Percentiles rank a stretch among this genome's conserved stretches.
These are phyloP conservation scores for Oreochromis aureus DNA, from an alignment of 2,113 vertebrate species.

Conservation along the genomic window DNA sequence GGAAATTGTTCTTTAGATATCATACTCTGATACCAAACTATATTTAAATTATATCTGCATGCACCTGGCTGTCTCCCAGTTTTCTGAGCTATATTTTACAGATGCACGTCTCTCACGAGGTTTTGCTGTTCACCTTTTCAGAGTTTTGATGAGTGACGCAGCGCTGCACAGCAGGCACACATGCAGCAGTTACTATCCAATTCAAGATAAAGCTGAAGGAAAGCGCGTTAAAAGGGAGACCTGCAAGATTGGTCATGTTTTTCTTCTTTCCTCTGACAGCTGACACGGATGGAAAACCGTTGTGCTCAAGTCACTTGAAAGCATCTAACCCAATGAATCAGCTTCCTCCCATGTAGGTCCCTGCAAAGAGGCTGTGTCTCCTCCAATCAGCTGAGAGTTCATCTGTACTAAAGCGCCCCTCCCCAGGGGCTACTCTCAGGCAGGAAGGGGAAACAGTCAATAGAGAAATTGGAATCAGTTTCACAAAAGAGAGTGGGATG, in stretches of 20 bases:
- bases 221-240: background rate
- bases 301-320: background rate
- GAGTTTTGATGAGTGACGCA: background rate
- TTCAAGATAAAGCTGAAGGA: background rate
- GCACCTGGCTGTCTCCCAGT: background rate
- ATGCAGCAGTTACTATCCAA: background rate
- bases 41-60: background rate
- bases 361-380: constrained; percentile 37
- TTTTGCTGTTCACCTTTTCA: background rate
- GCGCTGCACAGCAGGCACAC: background rate
- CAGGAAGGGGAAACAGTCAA: constrained; percentile 62
- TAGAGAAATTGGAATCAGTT: constrained; percentile 52
- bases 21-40: background rate
- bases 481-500: constrained; percentile 16
- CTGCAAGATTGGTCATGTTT: background rate
- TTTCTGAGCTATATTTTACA: background rate
- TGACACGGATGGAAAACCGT: background rate
- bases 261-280: background rate
- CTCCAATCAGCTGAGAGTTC: constrained; percentile 46
- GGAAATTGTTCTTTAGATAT: background rate
- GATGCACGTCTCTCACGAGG: background rate
- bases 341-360: background rate
- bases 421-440: constrained; percentile 41
- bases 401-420: background rate
- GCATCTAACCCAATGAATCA: background rate